These are phyloP conservation scores for Enteromius treurensis DNA, from an alignment of 2,797 vertebrate species.

Conservation along the genomic window DNA sequence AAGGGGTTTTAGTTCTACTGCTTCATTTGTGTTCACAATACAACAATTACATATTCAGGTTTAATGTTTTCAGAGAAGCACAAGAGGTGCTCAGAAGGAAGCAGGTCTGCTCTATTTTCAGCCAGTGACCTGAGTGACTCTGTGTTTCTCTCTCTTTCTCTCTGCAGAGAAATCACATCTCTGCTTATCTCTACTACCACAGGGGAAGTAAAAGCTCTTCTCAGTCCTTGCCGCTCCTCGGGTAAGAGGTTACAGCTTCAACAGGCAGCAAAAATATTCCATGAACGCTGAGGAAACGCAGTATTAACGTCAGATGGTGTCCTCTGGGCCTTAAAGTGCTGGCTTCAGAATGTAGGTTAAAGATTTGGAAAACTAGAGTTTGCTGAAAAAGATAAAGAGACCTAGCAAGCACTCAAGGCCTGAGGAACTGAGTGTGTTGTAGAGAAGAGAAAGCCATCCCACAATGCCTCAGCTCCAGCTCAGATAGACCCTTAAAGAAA, in stretches of 20 bases:
- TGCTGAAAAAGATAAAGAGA: slow-evolving; percentile 37
- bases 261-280: neutral
- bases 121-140: neutral
- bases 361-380: slow-evolving; percentile 36
- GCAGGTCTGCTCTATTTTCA: neutral
- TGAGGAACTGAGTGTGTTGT: slow-evolving; percentile 28
- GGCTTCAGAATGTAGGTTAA: slow-evolving; percentile 70
- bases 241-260: slow-evolving; percentile 31
- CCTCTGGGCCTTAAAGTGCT: slow-evolving; percentile 20
- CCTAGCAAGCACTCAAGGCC: slow-evolving; percentile 30
- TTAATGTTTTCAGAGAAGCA: slow-evolving; percentile 4
- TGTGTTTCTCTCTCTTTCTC: neutral
- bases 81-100: slow-evolving; percentile 6
- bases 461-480: slow-evolving; percentile 49
- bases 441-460: slow-evolving; percentile 48
- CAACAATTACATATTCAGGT: neutral
- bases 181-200: neutral
- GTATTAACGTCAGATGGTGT: slow-evolving; percentile 14
- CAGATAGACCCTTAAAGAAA: slow-evolving; percentile 64
- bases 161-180: slow-evolving; percentile 30
- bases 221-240: slow-evolving; percentile 5
- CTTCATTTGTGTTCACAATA: neutral
- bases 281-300: slow-evolving; percentile 11
- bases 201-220: slow-evolving; percentile 13
- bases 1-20: neutral